A percentile compares a stretch with the other conserved stretches of the same genome.
These are phyloP conservation scores for Isoperla grammatica DNA, from an alignment of 2,888 invertebrate genomes.

Conservation along the genomic window DNA sequence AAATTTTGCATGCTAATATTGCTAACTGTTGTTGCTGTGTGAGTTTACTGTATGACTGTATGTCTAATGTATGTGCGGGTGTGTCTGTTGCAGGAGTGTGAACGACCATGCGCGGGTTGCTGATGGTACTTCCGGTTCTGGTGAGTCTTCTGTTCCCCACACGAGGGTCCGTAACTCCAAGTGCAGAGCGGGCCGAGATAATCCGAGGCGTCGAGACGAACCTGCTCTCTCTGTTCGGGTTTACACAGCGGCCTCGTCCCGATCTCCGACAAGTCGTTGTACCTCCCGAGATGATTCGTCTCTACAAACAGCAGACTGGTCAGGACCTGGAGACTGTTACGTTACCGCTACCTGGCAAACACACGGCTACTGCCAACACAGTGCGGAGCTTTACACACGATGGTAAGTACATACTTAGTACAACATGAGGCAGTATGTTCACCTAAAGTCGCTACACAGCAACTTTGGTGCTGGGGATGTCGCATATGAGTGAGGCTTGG, in stretches of 20 bases:
- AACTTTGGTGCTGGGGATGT: too few relatives aligned
- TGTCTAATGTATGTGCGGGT: too few relatives aligned
- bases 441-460: too few relatives aligned
- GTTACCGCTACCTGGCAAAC: conserved; percentile 61
- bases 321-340: conserved; percentile 56
- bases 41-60: too few relatives aligned
- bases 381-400: conserved; percentile 77
- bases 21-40: too few relatives aligned
- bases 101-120: conserved; percentile 42
- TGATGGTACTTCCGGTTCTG: conserved; percentile 40
- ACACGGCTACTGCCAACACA: conserved; percentile 75
- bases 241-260: conserved; percentile 51
- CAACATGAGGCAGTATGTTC: too few relatives aligned
- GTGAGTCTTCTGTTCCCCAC: conserved; percentile 34
- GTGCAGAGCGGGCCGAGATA: conserved; percentile 32
- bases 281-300: conserved; percentile 73
- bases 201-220: conserved; percentile 51
- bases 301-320: conserved; percentile 65
- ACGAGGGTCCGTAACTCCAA: conserved; percentile 23
- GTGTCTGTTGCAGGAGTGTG: conserved; percentile 39
- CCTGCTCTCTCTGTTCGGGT: conserved; percentile 57
- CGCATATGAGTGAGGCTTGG: too few relatives aligned
- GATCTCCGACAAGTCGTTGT: conserved; percentile 48
- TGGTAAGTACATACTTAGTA: conserved; percentile 49
- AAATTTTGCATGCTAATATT: too few relatives aligned